Evolutionary conservation across 2,113 vertebrate species (phyloP).

Genomic region (Maccullochella peelii): DNA sequence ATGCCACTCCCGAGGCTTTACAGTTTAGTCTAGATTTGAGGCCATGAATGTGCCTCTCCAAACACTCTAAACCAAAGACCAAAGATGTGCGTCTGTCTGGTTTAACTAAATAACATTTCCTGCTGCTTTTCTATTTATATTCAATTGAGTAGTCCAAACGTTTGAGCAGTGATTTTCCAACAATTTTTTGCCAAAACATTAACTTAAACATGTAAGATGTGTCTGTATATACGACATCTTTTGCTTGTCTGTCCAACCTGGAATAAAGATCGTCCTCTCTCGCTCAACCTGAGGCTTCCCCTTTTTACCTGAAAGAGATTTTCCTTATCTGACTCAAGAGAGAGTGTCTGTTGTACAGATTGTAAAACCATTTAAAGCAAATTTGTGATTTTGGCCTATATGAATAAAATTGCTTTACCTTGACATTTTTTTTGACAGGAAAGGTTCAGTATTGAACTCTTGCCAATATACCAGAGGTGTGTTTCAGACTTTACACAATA

Average conservation of each 20-base stretch:
- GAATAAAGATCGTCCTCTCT: background rate
- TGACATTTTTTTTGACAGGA: background rate
- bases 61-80: slow-evolving; percentile 9
- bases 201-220: background rate
- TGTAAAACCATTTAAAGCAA: no score
- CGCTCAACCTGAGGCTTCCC: no score
- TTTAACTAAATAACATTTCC: background rate
- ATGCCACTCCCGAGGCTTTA: background rate
- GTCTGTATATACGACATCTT: background rate
- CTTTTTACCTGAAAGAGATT: background rate
- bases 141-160: background rate
- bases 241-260: background rate
- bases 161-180: background rate
- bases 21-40: slow-evolving; percentile 30
- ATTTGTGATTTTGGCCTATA: background rate
- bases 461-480: no score
- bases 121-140: background rate
- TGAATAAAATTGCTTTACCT: background rate
- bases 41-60: background rate
- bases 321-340: background rate
- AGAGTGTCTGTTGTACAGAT: background rate
- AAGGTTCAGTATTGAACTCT: background rate
- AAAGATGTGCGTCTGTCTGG: background rate
- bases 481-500: background rate
- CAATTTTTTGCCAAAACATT: background rate